phyloP scores from a whole-genome alignment of 2,113 vertebrate species.

The Eptesicus fuscus region DNA sequence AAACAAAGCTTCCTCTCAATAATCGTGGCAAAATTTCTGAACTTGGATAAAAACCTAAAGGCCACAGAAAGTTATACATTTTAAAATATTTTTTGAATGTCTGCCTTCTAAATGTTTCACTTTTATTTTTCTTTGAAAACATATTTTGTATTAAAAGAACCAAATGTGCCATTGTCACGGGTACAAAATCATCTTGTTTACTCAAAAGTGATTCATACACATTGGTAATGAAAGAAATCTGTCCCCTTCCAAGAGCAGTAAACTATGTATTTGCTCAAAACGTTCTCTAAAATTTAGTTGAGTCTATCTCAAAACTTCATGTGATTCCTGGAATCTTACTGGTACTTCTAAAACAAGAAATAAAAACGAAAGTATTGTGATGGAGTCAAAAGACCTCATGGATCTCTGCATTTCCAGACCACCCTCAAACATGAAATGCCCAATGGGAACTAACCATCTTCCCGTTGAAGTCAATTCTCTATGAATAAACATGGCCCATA shows the following conservation, averaged over 20 bases:
- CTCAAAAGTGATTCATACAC: constrained; percentile 67
- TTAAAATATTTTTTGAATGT: constrained; percentile 14
- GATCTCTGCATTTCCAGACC: background rate
- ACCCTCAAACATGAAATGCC: background rate
- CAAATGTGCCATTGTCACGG: constrained; percentile 47
- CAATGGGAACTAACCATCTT: background rate
- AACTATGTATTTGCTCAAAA: constrained; percentile 58
- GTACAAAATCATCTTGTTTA: constrained; percentile 59
- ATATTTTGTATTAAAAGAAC: constrained; percentile 56
- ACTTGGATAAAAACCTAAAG: background rate
- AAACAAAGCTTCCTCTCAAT: background rate
- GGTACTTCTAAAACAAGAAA: constrained; percentile 42
- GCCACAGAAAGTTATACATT: background rate
- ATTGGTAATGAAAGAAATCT: constrained; percentile 61
- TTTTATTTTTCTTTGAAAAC: constrained; percentile 30
- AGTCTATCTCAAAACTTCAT: constrained; percentile 23
- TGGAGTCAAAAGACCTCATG: background rate
- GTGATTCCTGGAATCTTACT: background rate
- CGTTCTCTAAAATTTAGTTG: constrained; percentile 31
- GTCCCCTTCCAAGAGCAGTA: constrained; percentile 21
- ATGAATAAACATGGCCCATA: background rate
- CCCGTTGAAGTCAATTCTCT: background rate
- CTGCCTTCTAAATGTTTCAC: constrained; percentile 11
- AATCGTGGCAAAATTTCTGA: constrained; percentile 24
- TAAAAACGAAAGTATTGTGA: background rate